Evolutionary conservation across 2,113 vertebrate genomes (phyloP).

Genomic region (Butorides virescens): DNA sequence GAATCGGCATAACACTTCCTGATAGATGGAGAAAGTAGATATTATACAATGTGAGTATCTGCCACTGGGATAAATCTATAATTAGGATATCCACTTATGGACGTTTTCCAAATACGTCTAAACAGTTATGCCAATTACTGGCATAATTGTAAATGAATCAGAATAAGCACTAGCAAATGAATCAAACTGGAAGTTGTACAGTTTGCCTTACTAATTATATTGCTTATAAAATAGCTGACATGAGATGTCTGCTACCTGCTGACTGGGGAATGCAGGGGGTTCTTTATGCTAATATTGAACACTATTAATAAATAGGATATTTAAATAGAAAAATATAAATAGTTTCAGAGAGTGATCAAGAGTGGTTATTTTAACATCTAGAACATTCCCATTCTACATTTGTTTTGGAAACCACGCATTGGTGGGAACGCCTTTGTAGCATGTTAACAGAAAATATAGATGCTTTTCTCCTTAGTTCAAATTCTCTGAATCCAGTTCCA

Average conservation of each 20-base stretch:
- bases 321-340: constrained; percentile 41
- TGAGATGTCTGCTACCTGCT: constrained; percentile 41
- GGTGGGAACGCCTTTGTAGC: background rate
- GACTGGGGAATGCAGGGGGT: background rate
- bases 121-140: constrained; percentile 42
- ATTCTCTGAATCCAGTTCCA: background rate
- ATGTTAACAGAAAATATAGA: background rate
- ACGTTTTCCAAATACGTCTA: constrained; percentile 40
- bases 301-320: constrained; percentile 20
- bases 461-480: background rate
- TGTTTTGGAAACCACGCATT: background rate
- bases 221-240: constrained; percentile 25
- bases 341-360: background rate
- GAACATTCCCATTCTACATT: background rate
- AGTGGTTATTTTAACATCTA: background rate
- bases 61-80: constrained; percentile 9
- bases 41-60: background rate
- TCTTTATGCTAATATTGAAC: constrained; percentile 6
- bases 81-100: constrained; percentile 38
- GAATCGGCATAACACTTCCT: background rate
- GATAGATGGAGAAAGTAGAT: background rate
- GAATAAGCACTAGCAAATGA: constrained; percentile 40
- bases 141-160: constrained; percentile 36
- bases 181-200: constrained; percentile 29
- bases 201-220: constrained; percentile 32